Conservation (phyloP, 2,888 invertebrate genomes). For the Notocelia uddmanniana region DNA sequence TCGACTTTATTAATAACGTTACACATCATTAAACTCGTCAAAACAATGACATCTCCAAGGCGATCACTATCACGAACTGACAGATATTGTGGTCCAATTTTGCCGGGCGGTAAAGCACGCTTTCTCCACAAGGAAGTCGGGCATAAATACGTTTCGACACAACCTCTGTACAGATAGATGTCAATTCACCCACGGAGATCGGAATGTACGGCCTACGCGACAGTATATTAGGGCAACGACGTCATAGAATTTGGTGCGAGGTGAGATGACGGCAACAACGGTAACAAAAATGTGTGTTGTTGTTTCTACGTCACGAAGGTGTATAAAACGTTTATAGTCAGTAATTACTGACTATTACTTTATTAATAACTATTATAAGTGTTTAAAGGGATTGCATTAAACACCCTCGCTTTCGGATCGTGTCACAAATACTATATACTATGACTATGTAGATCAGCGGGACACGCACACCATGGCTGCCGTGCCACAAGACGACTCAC, state of each 20-base stretch:
- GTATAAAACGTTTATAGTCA: background rate
- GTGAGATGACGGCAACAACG: background rate
- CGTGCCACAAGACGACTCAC: too few species aligned
- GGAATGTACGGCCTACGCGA: slow-evolving; percentile 41
- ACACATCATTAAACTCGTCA: slow-evolving; percentile 11
- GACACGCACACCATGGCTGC: too few species aligned
- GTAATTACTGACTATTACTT: too few species aligned
- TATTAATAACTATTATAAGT: too few species aligned
- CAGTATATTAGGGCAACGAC: slow-evolving; percentile 23
- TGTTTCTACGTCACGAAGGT: too few species aligned
- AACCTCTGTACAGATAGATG: slow-evolving; percentile 41
- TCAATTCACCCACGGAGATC: slow-evolving; percentile 38
- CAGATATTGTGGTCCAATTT: slow-evolving; percentile 38
- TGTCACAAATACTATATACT: too few species aligned
- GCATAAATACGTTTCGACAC: slow-evolving; percentile 45
- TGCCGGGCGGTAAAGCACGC: slow-evolving; percentile 40
- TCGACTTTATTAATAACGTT: background rate
- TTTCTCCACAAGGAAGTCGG: slow-evolving; percentile 44
- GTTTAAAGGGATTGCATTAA: too few species aligned
- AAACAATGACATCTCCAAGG: slow-evolving; percentile 24
- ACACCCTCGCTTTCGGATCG: too few species aligned
- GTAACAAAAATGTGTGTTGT: background rate
- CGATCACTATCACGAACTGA: slow-evolving; percentile 30
- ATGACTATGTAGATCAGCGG: too few species aligned
- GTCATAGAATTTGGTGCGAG: slow-evolving; percentile 29